These are phyloP conservation scores for Volucella zonaria DNA, from an alignment of 2,888 invertebrate species.

Conservation along the genomic window DNA sequence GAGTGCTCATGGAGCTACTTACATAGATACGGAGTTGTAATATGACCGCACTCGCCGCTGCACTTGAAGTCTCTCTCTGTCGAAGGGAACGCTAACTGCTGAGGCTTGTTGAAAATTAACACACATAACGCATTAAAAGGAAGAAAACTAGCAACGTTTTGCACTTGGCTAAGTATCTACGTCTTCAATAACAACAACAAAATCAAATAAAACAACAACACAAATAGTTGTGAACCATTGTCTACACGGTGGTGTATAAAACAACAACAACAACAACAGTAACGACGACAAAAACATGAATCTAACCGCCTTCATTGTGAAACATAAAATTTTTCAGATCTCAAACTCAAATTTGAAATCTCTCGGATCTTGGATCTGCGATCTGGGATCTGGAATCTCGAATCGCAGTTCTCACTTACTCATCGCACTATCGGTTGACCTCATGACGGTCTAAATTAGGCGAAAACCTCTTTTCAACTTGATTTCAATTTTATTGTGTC, in stretches of 20 bases:
- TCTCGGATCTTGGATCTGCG: too few relatives aligned
- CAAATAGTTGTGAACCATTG: constrained; percentile 11
- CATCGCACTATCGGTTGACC: constrained; percentile 71
- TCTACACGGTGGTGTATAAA: neutral
- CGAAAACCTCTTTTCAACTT: constrained; percentile 70
- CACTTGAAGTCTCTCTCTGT: constrained; percentile 63
- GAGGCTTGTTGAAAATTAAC: constrained; percentile 29
- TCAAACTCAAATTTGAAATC: too few relatives aligned
- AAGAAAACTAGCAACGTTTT: constrained; percentile 28
- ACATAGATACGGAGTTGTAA: constrained; percentile 9
- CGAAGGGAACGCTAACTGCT: constrained; percentile 15
- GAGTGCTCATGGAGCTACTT: too few relatives aligned
- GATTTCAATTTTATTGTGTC: constrained; percentile 68
- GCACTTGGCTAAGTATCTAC: constrained; percentile 51
- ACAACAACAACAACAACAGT: constrained; percentile 20
- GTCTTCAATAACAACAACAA: constrained; percentile 32
- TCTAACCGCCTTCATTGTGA: constrained; percentile 59
- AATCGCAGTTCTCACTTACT: constrained; percentile 66
- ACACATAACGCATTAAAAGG: constrained; percentile 41
- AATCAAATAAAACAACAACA: constrained; percentile 19
- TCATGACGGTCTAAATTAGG: constrained; percentile 69
- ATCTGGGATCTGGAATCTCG: too few relatives aligned
- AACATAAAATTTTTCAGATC: constrained; percentile 42
- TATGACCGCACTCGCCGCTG: constrained; percentile 49
- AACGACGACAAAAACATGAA: constrained; percentile 25